These are phyloP conservation scores for Auanema sp. DNA, from an alignment of 2,888 invertebrate genomes.

Conservation along the genomic window DNA sequence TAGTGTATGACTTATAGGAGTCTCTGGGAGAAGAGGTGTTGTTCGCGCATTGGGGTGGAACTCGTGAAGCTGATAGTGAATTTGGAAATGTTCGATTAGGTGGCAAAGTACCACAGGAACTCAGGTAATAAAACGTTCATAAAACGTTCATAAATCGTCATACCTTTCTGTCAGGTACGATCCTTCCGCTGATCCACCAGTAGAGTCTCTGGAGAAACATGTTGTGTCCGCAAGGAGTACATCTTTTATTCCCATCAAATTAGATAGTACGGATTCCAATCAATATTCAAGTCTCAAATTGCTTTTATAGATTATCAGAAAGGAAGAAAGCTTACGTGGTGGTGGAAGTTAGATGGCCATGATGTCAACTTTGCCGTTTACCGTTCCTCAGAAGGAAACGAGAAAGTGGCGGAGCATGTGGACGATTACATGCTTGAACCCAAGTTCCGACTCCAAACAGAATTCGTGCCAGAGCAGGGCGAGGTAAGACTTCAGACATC, in stretches of 20 bases:
- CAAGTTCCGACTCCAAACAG: constrained; percentile 55
- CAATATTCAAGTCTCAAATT: no score
- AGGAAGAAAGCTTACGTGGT: constrained; percentile 48
- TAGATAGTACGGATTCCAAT: constrained; percentile 29
- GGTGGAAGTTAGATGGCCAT: constrained; percentile 50
- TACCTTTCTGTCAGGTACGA: constrained; percentile 37
- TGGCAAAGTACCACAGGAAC: constrained; percentile 51
- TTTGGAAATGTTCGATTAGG: constrained; percentile 56
- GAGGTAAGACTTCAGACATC: constrained; percentile 28
- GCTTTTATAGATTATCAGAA: no score
- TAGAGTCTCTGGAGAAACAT: constrained; percentile 45
- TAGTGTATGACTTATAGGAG: constrained; percentile 32
- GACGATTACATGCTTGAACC: constrained; percentile 48
- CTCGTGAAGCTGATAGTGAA: constrained; percentile 39
- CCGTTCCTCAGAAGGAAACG: constrained; percentile 30
- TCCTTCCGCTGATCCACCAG: constrained; percentile 41
- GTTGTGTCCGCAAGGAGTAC: constrained; percentile 45
- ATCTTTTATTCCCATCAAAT: constrained; percentile 42
- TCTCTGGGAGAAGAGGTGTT: constrained; percentile 52
- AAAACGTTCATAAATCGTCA: background rate
- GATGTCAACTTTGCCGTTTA: constrained; percentile 42
- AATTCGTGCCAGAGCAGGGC: constrained; percentile 55
- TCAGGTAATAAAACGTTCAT: constrained; percentile 23
- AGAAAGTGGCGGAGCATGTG: constrained; percentile 44
- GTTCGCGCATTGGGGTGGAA: constrained; percentile 58